A percentile compares a stretch with the other conserved stretches of the same genome.
Conservation (phyloP, 2,113 vertebrate genomes). For the Tympanuchus pallidicinctus region DNA sequence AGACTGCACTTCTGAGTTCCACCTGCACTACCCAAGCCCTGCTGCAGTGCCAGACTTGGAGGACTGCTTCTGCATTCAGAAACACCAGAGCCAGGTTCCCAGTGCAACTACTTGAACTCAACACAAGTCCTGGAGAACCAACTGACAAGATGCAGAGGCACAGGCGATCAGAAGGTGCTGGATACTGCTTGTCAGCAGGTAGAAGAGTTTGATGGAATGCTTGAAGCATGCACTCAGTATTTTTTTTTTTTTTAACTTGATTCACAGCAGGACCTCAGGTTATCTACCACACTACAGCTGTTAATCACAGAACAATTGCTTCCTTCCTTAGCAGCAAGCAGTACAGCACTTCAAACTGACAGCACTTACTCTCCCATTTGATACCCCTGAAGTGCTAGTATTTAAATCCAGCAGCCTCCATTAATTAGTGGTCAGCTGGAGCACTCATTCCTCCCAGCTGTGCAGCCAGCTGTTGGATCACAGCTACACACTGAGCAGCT, state of each 20-base stretch:
- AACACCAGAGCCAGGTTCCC: no score
- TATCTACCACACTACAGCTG: background rate
- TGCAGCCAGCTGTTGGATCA: background rate
- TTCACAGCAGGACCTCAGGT: background rate
- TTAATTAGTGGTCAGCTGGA: background rate
- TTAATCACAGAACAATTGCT: background rate
- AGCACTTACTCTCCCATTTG: background rate
- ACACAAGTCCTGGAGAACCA: background rate
- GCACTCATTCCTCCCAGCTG: background rate
- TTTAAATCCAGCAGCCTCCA: background rate
- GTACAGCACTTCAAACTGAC: background rate
- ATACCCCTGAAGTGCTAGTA: rapidly evolving
- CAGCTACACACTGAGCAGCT: rapidly evolving
- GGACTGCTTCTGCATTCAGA: background rate
- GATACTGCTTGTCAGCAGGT: background rate
- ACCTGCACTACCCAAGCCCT: conserved; percentile 14
- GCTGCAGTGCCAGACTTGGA: background rate
- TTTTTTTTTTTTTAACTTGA: no score
- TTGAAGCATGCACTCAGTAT: rapidly evolving
- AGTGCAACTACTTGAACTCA: rapidly evolving
- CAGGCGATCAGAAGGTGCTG: background rate
- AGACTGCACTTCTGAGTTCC: conserved; percentile 44
- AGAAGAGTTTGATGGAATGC: no score
- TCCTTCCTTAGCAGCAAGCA: background rate
- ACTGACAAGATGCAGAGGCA: background rate